Evolutionary conservation across 2,888 invertebrate species (phyloP), one percentile per base, ranked within the genome.

Genomic region (Cepaea hortensis): DNA sequence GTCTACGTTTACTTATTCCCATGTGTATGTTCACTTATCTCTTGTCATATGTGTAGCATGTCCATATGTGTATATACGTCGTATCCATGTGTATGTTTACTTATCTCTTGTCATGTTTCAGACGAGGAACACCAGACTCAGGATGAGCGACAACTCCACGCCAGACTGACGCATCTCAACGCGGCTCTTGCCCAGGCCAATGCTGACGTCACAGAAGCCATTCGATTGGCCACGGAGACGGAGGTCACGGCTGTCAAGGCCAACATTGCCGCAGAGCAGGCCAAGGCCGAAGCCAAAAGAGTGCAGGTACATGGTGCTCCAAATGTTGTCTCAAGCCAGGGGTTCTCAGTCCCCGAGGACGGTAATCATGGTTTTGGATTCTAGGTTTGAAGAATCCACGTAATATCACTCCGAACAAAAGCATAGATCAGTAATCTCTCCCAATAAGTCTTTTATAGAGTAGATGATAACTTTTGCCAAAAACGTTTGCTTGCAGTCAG

Each of bases 101-200:
- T 70, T n/a, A 20, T 70, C n/a, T n/a, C 20, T n/a, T 70, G 0
- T 55, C 55, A 55, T 55, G 55, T 73, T 73, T 13, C 89, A 90
- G 91, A 91, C 85, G 91, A 92, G 48, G 90, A 90, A 20, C 68
- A 85, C 6, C 88, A 90, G 85, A 91, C 90, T 55, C 88, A 91
- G 20, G 93, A 93, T 80, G 92, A 93, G 81, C 86, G 89, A 79
- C 92, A 93, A 46, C 79, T 93, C 72, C 89, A 90, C 46, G 92
- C 92, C 77, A 92, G 91, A 81, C 88, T 93, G 75, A 90, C 92
- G 0, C 85, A 90, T 76, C 88, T 93, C 15, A 93, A 93, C 89
- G 91, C 91, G 0, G 91, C 91, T 62, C 90, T 93, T n/a, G 93
- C 93, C 3, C 90, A 91, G 65, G 92, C 92, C 9, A 91, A 91